A percentile compares a stretch with the other conserved stretches of the same genome.
These are phyloP conservation scores for Falco columbarius DNA, from an alignment of 2,797 vertebrate species.

Conservation along the genomic window DNA sequence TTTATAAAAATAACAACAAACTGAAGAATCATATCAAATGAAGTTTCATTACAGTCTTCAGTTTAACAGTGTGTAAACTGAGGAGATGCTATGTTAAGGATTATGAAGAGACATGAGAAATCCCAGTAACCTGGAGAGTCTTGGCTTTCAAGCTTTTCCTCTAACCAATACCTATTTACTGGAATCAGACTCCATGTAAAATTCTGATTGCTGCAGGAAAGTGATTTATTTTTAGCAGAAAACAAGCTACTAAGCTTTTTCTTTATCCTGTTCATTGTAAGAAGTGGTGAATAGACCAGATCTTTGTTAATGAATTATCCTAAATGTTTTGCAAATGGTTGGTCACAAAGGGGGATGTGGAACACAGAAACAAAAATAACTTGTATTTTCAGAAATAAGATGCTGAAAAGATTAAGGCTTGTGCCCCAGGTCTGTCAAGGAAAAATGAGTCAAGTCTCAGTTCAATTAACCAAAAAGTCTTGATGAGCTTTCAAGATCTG, in stretches of 20 bases:
- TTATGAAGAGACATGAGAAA: background rate
- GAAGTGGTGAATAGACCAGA: background rate
- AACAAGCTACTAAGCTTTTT: background rate
- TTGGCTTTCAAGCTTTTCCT: background rate
- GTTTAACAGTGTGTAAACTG: background rate
- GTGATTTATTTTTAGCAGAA: conserved; percentile 1
- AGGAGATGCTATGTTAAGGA: background rate
- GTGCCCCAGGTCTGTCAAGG: background rate
- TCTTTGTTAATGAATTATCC: conserved; percentile 15
- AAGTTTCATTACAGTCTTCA: background rate
- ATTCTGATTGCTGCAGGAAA: conserved; percentile 1
- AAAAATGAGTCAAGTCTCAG: background rate
- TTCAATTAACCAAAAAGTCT: background rate
- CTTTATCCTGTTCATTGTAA: background rate
- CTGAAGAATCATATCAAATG: background rate
- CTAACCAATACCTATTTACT: background rate
- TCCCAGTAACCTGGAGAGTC: background rate
- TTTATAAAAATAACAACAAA: background rate
- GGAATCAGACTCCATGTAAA: background rate
- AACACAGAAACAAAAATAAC: background rate
- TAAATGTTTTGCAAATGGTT: background rate
- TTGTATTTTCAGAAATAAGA: background rate
- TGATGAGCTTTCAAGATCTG: background rate
- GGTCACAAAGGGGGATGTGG: background rate
- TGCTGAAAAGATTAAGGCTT: background rate